These are phyloP conservation scores for Amblyjoppa proteus DNA, from an alignment of 2,888 invertebrate genomes.

Conservation along the genomic window DNA sequence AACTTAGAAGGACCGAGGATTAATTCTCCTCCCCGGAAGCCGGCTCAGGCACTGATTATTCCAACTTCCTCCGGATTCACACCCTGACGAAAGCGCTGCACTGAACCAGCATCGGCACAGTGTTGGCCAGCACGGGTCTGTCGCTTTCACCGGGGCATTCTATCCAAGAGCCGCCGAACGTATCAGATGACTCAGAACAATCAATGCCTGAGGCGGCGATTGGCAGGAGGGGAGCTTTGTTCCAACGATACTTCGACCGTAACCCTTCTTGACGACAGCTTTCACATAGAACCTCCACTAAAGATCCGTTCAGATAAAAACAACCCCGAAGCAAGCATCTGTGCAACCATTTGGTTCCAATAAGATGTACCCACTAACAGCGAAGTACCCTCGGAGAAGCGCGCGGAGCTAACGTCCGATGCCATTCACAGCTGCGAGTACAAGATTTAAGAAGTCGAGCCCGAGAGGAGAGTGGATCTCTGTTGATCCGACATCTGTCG, in stretches of 20 bases:
- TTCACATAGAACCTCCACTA: neutral
- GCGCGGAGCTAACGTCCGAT: conserved; percentile 17
- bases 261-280: neutral
- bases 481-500: conserved; percentile 54
- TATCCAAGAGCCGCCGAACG: neutral
- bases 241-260: neutral
- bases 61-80: neutral
- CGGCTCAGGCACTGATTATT: too few relatives aligned
- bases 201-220: neutral
- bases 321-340: neutral
- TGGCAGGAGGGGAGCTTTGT: neutral
- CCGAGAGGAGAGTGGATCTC: neutral
- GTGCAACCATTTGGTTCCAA: conserved; percentile 4
- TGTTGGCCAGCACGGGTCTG: neutral
- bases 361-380: neutral
- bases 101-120: neutral
- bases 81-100: neutral
- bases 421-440: conserved; percentile 33
- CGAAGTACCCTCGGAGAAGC: neutral
- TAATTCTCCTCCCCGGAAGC: too few relatives aligned
- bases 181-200: neutral
- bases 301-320: neutral
- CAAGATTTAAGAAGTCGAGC: conserved; percentile 19
- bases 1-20: too few relatives aligned
- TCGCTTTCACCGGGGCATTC: neutral